A percentile compares a stretch with the other conserved stretches of the same genome.
These are phyloP conservation scores for Lottia scabra DNA, from an alignment of 2,888 invertebrate species.

Conservation along the genomic window DNA sequence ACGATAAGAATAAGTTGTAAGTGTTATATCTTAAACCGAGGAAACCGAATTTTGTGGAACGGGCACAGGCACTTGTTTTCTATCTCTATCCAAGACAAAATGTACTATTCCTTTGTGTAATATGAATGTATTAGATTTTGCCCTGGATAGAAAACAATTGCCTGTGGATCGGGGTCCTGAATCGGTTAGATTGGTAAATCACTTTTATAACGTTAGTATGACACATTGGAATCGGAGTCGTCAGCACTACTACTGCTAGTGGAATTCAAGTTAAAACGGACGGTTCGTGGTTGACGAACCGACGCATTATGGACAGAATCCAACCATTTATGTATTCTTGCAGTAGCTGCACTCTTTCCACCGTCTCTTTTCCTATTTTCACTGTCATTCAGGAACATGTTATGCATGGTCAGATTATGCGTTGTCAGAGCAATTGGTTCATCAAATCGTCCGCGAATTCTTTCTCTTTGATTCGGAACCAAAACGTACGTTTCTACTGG, in stretches of 20 bases:
- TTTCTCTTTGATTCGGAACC: not conserved
- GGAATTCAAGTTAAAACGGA: not conserved
- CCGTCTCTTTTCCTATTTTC: not conserved
- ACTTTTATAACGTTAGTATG: not conserved
- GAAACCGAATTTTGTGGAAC: no score
- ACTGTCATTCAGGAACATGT: not conserved
- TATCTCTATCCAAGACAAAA: no score
- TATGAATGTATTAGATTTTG: no score
- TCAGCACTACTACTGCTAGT: not conserved
- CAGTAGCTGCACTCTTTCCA: not conserved
- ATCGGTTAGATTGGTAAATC: no score
- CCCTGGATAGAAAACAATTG: no score
- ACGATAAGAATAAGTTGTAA: no score
- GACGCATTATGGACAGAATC: not conserved
- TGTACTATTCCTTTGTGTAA: no score
- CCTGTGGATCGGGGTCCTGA: no score
- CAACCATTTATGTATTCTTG: not conserved
- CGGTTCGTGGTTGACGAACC: not conserved
- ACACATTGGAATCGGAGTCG: not conserved
- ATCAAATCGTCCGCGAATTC: not conserved
- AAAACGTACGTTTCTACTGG: not conserved
- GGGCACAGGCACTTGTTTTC: no score
- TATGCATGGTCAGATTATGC: not conserved
- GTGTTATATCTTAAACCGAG: no score
- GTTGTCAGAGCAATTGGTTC: not conserved